A percentile compares a stretch with the other conserved stretches of the same genome.
These are phyloP conservation scores for Aldrovandia affinis DNA, from an alignment of 2,797 vertebrate genomes.

Conservation along the genomic window DNA sequence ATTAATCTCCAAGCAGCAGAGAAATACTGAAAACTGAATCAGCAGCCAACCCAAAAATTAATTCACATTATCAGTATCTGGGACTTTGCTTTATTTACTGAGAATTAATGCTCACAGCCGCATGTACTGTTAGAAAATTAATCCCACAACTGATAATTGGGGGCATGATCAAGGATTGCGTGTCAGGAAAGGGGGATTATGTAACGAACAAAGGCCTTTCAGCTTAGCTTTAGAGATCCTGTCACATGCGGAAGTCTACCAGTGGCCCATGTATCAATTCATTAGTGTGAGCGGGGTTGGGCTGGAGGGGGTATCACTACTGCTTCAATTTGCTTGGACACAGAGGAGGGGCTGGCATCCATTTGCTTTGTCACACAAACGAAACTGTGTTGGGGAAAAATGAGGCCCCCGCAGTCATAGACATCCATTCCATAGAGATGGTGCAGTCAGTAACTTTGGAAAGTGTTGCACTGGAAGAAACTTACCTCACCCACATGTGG, in stretches of 20 bases:
- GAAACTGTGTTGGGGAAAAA: not conserved
- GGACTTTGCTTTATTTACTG: not conserved
- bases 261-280: not conserved
- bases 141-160: not conserved
- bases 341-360: too few species aligned
- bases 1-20: not conserved
- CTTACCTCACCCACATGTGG: conserved; percentile 32
- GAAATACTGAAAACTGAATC: not conserved
- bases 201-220: not conserved
- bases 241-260: too few species aligned
- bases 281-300: not conserved
- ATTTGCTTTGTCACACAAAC: not conserved
- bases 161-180: not conserved
- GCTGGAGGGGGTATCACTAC: not conserved
- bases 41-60: not conserved
- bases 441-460: not conserved
- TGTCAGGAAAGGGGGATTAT: not conserved
- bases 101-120: not conserved
- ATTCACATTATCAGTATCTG: not conserved
- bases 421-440: not conserved
- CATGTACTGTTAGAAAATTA: not conserved
- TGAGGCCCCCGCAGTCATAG: not conserved
- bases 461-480: not conserved
- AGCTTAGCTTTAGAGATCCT: not conserved
- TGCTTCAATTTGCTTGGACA: too few species aligned